Evolutionary conservation across 2,113 vertebrate species (phyloP).

Genomic region (Plecturocebus donacophilus): DNA sequence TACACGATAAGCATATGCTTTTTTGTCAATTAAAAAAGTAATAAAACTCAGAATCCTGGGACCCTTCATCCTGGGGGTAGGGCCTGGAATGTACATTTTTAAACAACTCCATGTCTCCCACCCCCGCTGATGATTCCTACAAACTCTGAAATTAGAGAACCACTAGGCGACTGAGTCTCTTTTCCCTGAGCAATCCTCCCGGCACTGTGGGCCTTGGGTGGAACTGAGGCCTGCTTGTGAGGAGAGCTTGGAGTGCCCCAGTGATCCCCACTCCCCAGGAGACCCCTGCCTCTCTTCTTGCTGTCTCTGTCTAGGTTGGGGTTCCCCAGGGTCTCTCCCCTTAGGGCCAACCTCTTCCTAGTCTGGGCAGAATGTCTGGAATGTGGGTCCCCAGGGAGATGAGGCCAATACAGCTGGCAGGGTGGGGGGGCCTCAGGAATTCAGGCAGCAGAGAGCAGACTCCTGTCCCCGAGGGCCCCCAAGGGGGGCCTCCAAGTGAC

Average conservation of each 20-base stretch:
- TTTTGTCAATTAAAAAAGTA: not conserved
- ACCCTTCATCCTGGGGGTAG: not conserved
- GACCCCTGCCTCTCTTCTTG: not conserved
- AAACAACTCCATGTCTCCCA: not conserved
- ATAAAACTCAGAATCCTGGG: not conserved
- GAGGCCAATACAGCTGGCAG: not conserved
- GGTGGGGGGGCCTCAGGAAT: not conserved
- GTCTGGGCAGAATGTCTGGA: constrained; percentile 47
- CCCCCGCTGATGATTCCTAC: not conserved
- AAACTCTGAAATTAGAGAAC: not conserved
- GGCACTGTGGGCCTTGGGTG: not conserved
- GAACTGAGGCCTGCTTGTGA: not conserved
- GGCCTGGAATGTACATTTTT: not conserved
- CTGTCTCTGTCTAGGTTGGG: not conserved
- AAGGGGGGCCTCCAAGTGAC: not conserved
- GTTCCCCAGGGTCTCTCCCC: not conserved
- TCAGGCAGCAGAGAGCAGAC: not conserved
- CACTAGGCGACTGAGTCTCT: not conserved
- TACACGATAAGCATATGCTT: not conserved
- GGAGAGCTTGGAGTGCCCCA: not conserved
- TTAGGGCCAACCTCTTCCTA: not conserved
- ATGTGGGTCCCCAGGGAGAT: not conserved
- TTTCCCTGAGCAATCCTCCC: not conserved
- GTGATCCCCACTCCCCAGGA: not conserved
- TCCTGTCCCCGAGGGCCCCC: no score